phyloP scores from a whole-genome alignment of 2,888 invertebrate genomes.

The Pseudoips prasinana region DNA sequence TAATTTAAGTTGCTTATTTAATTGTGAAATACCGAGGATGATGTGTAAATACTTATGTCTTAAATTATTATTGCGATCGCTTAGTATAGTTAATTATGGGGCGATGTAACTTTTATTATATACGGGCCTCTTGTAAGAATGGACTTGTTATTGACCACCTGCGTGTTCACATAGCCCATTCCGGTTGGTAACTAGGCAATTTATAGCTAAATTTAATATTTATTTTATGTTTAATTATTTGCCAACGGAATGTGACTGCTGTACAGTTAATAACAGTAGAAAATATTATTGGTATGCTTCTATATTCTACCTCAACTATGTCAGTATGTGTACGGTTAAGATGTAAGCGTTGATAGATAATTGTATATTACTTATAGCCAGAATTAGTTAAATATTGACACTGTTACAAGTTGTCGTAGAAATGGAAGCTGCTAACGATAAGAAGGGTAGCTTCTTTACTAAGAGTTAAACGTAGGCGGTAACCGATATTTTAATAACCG shows the following conservation, averaged over 20 bases:
- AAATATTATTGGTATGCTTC: constrained; percentile 57
- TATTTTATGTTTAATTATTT: constrained; percentile 67
- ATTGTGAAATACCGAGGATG: constrained; percentile 64
- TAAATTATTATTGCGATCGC: constrained; percentile 77
- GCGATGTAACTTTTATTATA: constrained; percentile 50
- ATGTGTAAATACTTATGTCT: constrained; percentile 78
- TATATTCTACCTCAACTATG: constrained; percentile 33
- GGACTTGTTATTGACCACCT: constrained; percentile 79
- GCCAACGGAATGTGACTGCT: constrained; percentile 80
- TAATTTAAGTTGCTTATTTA: constrained; percentile 74
- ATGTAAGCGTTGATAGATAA: constrained; percentile 11
- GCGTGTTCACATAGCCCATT: constrained; percentile 80
- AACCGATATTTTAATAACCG: constrained; percentile 12
- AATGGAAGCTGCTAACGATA: constrained; percentile 39
- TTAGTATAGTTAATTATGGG: constrained; percentile 68
- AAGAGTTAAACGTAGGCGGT: constrained; percentile 16
- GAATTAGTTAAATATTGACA: constrained; percentile 19
- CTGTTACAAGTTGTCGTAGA: constrained; percentile 25
- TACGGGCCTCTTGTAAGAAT: constrained; percentile 65
- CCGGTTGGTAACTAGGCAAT: constrained; percentile 78
- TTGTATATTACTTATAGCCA: constrained; percentile 25
- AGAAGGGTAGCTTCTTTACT: constrained; percentile 54
- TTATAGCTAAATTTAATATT: constrained; percentile 77
- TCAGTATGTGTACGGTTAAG: constrained; percentile 9
- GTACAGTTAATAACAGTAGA: constrained; percentile 73